phyloP scores from a whole-genome alignment of 2,113 vertebrate genomes.

The Rissa tridactyla region DNA sequence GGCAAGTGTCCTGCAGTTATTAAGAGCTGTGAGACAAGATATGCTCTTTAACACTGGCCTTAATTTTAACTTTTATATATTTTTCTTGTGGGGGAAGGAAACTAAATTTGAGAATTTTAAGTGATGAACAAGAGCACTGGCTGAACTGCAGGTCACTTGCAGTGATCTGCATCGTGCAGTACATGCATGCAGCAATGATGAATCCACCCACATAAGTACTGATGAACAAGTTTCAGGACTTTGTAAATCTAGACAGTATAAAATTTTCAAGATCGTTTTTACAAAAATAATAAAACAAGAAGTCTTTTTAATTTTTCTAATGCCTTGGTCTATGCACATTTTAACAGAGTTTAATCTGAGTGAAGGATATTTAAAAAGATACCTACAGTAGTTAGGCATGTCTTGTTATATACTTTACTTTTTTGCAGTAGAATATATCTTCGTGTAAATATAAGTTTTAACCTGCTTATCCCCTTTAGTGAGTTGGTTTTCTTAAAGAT shows the following conservation, averaged over 20 bases:
- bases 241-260: constrained; percentile 7
- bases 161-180: background rate
- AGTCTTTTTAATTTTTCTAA: constrained; percentile 49
- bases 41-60: constrained; percentile 14
- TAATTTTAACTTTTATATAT: background rate
- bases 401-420: constrained; percentile 2
- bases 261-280: constrained; percentile 34
- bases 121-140: background rate
- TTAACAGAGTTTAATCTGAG: constrained; percentile 35
- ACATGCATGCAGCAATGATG: background rate
- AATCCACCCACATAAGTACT: background rate
- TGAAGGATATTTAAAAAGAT: constrained; percentile 17
- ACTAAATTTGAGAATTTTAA: background rate
- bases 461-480: background rate
- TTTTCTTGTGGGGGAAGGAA: background rate
- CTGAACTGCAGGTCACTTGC: background rate
- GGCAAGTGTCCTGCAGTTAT: background rate
- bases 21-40: background rate
- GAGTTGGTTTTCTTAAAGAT: background rate
- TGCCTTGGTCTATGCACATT: constrained; percentile 62
- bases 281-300: background rate
- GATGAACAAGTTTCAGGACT: background rate
- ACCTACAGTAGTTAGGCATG: background rate
- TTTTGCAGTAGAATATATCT: background rate
- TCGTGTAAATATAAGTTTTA: constrained; percentile 13